Conservation (phyloP, 2,888 invertebrate species). For the Trichopoda pennipes region DNA sequence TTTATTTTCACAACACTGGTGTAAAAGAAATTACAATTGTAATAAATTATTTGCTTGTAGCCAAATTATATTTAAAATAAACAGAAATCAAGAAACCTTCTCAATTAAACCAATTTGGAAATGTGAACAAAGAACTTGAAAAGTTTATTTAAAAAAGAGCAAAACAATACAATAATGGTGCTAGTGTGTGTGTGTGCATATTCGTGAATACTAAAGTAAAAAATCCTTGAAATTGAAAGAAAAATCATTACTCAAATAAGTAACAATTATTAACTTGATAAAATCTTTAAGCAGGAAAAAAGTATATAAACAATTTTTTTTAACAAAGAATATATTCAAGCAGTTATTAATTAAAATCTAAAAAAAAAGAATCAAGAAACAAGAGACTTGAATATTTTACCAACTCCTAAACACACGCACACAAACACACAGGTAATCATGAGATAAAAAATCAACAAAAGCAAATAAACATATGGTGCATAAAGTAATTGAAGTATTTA, state of each 20-base stretch:
- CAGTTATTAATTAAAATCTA: not conserved
- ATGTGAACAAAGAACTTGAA: constrained; percentile 27
- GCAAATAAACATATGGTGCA: constrained; percentile 52
- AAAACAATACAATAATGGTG: constrained; percentile 45
- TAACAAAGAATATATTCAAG: not conserved
- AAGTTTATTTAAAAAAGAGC: constrained; percentile 4
- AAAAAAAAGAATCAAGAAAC: constrained; percentile 7
- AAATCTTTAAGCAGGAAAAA: constrained; percentile 3
- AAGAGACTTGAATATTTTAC: constrained; percentile 4
- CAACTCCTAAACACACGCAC: constrained; percentile 29
- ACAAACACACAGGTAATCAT: constrained; percentile 35
- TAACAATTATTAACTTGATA: not conserved
- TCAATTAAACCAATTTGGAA: not conserved
- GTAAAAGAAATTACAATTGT: constrained; percentile 40
- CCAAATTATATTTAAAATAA: not conserved
- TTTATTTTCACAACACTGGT: constrained; percentile 58
- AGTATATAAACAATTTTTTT: constrained; percentile 10
- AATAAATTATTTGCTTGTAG: constrained; percentile 30
- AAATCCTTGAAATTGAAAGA: constrained; percentile 46
- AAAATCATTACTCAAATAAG: constrained; percentile 6
- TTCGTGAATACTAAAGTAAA: constrained; percentile 29
- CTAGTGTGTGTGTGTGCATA: constrained; percentile 55
- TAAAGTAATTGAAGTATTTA: constrained; percentile 1
- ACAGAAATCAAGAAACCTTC: not conserved
- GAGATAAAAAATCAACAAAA: constrained; percentile 11